phyloP scores from a whole-genome alignment of 2,888 invertebrate species.

The Euplexia lucipara region DNA sequence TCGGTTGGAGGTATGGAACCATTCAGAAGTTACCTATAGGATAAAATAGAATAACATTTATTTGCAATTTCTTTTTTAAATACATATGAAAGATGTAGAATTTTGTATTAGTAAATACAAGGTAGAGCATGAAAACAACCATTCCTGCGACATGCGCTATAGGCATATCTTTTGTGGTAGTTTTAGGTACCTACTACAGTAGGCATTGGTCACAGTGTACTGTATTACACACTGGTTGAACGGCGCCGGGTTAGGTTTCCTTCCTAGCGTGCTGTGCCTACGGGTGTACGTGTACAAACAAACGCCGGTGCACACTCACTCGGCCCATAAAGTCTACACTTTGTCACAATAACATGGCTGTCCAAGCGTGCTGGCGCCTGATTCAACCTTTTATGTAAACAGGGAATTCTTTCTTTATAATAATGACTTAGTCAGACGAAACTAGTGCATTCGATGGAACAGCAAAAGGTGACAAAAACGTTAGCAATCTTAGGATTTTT shows the following conservation, averaged over 20 bases:
- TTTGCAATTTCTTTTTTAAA: too few relatives aligned
- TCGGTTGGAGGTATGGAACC: too few relatives aligned
- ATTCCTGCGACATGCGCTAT: too few relatives aligned
- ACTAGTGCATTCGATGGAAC: too few relatives aligned
- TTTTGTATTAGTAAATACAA: too few relatives aligned
- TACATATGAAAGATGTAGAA: too few relatives aligned
- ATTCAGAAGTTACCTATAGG: too few relatives aligned
- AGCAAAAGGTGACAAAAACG: too few relatives aligned
- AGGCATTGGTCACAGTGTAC: conserved; percentile 9
- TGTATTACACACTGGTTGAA: background rate
- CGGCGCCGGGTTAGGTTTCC: conserved; percentile 13
- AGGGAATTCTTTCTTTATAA: background rate
- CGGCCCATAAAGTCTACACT: background rate
- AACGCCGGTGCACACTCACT: background rate
- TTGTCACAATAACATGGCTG: conserved; percentile 23
- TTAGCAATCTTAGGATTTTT: too few relatives aligned
- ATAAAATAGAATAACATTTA: too few relatives aligned
- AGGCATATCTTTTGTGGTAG: background rate
- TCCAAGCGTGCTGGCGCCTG: conserved; percentile 19
- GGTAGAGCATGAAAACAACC: too few relatives aligned
- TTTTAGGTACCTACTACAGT: conserved; percentile 4
- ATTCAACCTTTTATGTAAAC: conserved; percentile 1
- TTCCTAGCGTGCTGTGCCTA: background rate
- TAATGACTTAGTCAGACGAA: background rate
- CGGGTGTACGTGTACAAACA: conserved; percentile 18